Evolutionary conservation across 92 coral and sea anemone species (phyloP), one percentile per base, ranked within the genome.

Genomic region (Isaurus tuberculatus): DNA sequence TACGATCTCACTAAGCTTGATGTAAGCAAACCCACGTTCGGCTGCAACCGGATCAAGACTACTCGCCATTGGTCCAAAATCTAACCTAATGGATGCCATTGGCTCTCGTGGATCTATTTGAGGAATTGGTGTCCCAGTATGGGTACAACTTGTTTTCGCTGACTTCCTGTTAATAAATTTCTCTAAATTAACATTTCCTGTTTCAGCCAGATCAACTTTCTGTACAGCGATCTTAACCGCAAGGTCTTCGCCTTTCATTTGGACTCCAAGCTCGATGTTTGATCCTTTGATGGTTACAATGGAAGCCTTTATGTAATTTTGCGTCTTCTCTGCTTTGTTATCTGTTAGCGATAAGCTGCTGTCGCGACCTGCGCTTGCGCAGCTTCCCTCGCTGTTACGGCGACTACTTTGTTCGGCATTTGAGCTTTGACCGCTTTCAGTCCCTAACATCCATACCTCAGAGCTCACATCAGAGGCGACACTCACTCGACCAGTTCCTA

Each of bases 51-150:
- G 88, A 40, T 91, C 92, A 44, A 79, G 69, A 13, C 89, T 73
- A 65, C 95, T 93, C 27, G 98, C 94, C 67, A 87, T 91, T 40
- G 99, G 98, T 49, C 99, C 99, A 79, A 92, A 86, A 70, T 91
- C 97, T 8, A 88, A 89, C 29, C 99, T 89, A 17, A 94, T 79
- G 57, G 85, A 73, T 79, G 73, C 85, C 75, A 92, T 91, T 49
- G 93, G 93, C 14, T 81, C 66, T 8, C 71, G 70, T 42, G 91
- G 79, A 5, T 82, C 72, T 17, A 70, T 23, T 17, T 89, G 86
- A 17, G 84, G 86, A 40, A 90, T 79, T 0, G 86, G 70, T 19
- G 83, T 81, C 29, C 80, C 85, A 46, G 75, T 23, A 53, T 60
- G 16, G 8, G 81, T 73, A 31, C 69, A 80, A 2, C 86, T 70